Percentiles rank a stretch among this genome's conserved stretches.
phyloP scores from a whole-genome alignment of 2,113 vertebrate species.

The Ranitomeya imitator region DNA sequence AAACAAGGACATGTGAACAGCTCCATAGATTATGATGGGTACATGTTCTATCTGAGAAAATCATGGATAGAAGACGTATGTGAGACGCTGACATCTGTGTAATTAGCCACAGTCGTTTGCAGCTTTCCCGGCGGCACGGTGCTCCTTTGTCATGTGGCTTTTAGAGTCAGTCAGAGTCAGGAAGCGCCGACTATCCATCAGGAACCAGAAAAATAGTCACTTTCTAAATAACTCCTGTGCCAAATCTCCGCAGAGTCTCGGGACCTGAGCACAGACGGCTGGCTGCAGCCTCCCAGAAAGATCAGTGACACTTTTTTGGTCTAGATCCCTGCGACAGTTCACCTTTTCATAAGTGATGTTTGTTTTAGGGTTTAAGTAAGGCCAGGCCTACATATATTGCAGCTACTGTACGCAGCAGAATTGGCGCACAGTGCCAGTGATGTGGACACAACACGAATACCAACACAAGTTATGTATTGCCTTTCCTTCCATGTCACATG shows the following conservation, averaged over 20 bases:
- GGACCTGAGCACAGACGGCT: conserved; percentile 15
- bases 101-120: background rate
- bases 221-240: conserved; percentile 17
- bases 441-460: too few relatives aligned
- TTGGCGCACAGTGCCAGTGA: too few relatives aligned
- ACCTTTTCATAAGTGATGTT: background rate
- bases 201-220: conserved; percentile 21
- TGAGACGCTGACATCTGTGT: background rate
- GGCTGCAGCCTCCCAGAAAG: background rate
- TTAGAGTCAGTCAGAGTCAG: background rate
- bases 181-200: conserved; percentile 30
- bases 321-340: conserved; percentile 14
- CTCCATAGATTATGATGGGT: too few relatives aligned
- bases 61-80: too few relatives aligned
- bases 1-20: too few relatives aligned
- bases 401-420: background rate
- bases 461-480: too few relatives aligned
- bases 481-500: too few relatives aligned
- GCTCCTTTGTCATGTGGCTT: background rate
- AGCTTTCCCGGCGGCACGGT: background rate
- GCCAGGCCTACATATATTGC: background rate
- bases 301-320: conserved; percentile 15
- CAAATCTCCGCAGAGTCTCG: conserved; percentile 3
- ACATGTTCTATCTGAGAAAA: too few relatives aligned
- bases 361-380: background rate